A percentile compares a stretch with the other conserved stretches of the same genome.
These are phyloP conservation scores for Sebastiscus albofasciatus DNA, from an alignment of 2,797 vertebrate genomes.

Conservation along the genomic window DNA sequence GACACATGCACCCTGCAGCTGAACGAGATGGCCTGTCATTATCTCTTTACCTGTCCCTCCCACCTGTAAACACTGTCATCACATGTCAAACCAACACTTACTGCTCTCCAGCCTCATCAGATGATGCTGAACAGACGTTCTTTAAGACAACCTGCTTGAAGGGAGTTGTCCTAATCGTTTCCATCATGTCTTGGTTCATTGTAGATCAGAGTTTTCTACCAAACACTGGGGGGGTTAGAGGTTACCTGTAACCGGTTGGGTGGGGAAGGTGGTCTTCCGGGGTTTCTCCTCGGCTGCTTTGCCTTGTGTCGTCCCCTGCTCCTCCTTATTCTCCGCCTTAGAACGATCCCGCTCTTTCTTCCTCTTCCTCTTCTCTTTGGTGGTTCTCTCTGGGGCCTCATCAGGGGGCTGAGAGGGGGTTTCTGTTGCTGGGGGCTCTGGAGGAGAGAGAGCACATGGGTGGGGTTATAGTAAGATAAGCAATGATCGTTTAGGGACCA, in stretches of 20 bases:
- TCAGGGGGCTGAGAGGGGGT: slow-evolving; percentile 36
- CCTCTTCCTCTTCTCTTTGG: slow-evolving; percentile 79
- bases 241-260: slow-evolving; percentile 75
- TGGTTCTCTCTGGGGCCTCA: slow-evolving; percentile 56
- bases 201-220: neutral
- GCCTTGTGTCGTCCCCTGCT: slow-evolving; percentile 65
- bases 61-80: slow-evolving; percentile 65
- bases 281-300: slow-evolving; percentile 61
- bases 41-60: slow-evolving; percentile 41
- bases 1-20: slow-evolving; percentile 47
- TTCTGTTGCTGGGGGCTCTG: slow-evolving; percentile 60
- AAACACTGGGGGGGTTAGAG: neutral
- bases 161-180: neutral
- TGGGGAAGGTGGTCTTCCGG: slow-evolving; percentile 56
- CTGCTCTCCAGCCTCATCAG: neutral
- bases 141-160: neutral
- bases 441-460: slow-evolving; percentile 23
- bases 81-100: slow-evolving; percentile 47
- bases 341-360: slow-evolving; percentile 77
- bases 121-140: neutral
- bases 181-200: neutral
- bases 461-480: slow-evolving; percentile 36
- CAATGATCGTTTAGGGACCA: slow-evolving; percentile 9
- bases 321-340: slow-evolving; percentile 65
- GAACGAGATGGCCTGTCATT: slow-evolving; percentile 59